Conservation (phyloP, 1,140 invertebrate species). For the Caenorhabditis latens region DNA sequence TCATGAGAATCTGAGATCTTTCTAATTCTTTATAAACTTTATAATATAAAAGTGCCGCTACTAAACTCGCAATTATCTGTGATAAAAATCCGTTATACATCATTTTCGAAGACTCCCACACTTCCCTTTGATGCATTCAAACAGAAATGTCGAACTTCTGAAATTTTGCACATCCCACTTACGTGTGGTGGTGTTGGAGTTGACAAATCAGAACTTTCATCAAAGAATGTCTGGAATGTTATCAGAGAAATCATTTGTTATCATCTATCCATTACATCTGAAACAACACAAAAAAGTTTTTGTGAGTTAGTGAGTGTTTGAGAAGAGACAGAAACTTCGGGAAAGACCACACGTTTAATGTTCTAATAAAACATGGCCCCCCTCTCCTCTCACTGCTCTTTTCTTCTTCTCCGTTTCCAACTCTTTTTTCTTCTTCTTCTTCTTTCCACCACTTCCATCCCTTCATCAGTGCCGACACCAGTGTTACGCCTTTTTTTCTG, state of each 20-base stretch:
- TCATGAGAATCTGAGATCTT: too few species aligned
- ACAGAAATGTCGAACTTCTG: too few species aligned
- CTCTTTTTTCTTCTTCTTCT: neutral
- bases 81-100: too few species aligned
- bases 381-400: neutral
- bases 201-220: too few species aligned
- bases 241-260: neutral
- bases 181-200: too few species aligned
- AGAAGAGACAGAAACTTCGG: slow-evolving; percentile 9
- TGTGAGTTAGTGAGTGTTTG: neutral
- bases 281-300: neutral
- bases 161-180: too few species aligned
- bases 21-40: too few species aligned
- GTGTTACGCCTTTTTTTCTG: neutral
- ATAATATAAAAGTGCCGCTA: too few species aligned
- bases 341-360: slow-evolving; percentile 54
- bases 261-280: neutral
- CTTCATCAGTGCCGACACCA: slow-evolving; percentile 43
- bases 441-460: neutral
- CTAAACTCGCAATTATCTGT: too few species aligned
- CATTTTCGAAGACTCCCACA: too few species aligned
- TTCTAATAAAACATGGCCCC: slow-evolving; percentile 48
- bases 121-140: too few species aligned
- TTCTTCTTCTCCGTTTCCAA: neutral
- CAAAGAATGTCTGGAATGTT: too few species aligned